These are phyloP conservation scores for Sebastolobus altivelis DNA, from an alignment of 2,797 vertebrate genomes.

Conservation along the genomic window DNA sequence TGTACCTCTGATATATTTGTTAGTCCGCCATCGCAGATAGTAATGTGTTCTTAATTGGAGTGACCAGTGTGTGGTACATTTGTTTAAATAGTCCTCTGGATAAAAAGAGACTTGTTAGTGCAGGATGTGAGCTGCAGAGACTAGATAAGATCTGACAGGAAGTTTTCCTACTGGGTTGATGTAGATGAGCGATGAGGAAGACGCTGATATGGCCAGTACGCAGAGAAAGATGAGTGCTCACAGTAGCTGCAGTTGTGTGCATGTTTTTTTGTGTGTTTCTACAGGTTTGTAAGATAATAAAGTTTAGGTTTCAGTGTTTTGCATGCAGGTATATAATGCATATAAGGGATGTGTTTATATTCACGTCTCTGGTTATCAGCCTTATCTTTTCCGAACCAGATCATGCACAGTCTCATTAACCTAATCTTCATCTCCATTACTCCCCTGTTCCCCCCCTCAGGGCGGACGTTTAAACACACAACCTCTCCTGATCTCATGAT, in stretches of 20 bases:
- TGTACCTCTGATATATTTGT: background rate
- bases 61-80: background rate
- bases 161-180: slow-evolving; percentile 36
- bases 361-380: background rate
- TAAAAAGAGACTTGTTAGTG: slow-evolving; percentile 10
- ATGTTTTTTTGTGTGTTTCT: slow-evolving; percentile 6
- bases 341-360: slow-evolving; percentile 5
- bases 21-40: background rate
- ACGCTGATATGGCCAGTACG: background rate
- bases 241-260: background rate
- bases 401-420: slow-evolving; percentile 49
- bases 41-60: background rate
- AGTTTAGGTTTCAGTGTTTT: slow-evolving; percentile 2
- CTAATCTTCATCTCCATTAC: slow-evolving; percentile 39
- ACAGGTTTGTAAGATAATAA: background rate
- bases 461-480: slow-evolving; percentile 51
- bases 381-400: slow-evolving; percentile 29
- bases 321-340: background rate
- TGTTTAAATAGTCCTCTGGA: background rate
- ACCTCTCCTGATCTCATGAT: slow-evolving; percentile 60
- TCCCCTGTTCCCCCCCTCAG: slow-evolving; percentile 28
- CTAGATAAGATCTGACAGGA: slow-evolving; percentile 53
- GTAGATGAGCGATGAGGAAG: slow-evolving; percentile 48
- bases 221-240: background rate
- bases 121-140: slow-evolving; percentile 19